Base-by-base conservation (phyloP, 2,113 vertebrate genomes). In the Atlantisia rogersi region DNA sequence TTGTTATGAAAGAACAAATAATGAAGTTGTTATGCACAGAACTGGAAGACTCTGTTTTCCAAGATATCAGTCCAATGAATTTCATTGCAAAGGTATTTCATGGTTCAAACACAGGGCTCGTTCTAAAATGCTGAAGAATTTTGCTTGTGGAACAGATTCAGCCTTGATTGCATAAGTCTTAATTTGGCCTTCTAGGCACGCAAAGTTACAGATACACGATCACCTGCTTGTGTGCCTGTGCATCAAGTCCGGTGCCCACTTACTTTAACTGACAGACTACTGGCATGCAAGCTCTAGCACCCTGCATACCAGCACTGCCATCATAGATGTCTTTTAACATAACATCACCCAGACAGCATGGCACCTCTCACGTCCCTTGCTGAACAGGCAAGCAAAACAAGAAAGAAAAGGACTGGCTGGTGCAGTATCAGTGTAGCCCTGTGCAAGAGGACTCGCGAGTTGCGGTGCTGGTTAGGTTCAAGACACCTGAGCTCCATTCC, bases 41-140 rank as follows among this genome's bases (percentile, higher is more conserved):
- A 84, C 56, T 81, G 91, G 68, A 81, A 90, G 89, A 78, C 60
- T n/a, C 9, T 69, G 26, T 75, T 93, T 92, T 92, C 87, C 63
- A 82, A 85, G 58, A 90, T 31, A 35, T 68, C 17, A 69, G 84
- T 53, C 86, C 89, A 96, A 24, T 28, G 82, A 85, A 17, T 91
- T 90, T 96, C 77, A 82, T 37, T 89, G 80, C 65, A 75, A 53
- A 89, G 64, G 9, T 78, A 82, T 95, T 95, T 92, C 26, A 40
- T 76, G 69, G 77, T 91, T 94, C 81, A 87, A 68, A 75, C 42
- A 64, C 53, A 58, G 53, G 65, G 12, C 44, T 92, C 16, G 21
- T 58, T 95, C 55, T 80, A 90, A 82, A 74, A 63, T 15, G 75
- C 15, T 0, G 5, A 80, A 92, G 59, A 87, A 71, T 90, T 89